Evolutionary conservation across 2,113 vertebrate genomes (phyloP).

Genomic region (Formicarius rufipectus): DNA sequence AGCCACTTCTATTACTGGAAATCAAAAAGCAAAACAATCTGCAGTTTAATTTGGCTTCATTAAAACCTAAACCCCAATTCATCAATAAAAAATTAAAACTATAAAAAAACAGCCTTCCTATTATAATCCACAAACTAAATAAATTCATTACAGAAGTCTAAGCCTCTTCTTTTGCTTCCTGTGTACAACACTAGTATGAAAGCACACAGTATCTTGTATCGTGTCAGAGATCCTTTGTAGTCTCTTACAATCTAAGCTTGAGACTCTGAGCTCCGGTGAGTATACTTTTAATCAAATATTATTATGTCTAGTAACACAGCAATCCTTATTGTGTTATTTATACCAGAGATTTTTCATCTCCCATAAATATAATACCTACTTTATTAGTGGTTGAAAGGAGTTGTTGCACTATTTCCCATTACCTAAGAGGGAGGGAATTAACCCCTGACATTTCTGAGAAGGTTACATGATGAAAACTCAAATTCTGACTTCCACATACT

Average conservation of each 20-base stretch:
- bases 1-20: not conserved
- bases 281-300: not conserved
- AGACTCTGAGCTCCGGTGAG: not conserved
- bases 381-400: not conserved
- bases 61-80: not conserved
- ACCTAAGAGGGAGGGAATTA: not conserved
- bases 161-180: not conserved
- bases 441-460: not conserved
- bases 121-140: not conserved
- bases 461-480: not conserved
- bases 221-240: not conserved
- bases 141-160: not conserved
- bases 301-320: not conserved
- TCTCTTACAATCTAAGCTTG: not conserved
- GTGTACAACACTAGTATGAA: not conserved
- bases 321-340: not conserved
- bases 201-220: not conserved
- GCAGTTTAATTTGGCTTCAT: not conserved
- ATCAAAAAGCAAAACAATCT: not conserved
- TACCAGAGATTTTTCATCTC: not conserved
- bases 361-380: not conserved
- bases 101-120: accelerated
- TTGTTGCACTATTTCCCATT: not conserved
- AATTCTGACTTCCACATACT: not conserved
- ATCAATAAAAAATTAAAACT: accelerated